phyloP scores from a whole-genome alignment of 2,797 vertebrate genomes.

The Acanthurus lineatus region DNA sequence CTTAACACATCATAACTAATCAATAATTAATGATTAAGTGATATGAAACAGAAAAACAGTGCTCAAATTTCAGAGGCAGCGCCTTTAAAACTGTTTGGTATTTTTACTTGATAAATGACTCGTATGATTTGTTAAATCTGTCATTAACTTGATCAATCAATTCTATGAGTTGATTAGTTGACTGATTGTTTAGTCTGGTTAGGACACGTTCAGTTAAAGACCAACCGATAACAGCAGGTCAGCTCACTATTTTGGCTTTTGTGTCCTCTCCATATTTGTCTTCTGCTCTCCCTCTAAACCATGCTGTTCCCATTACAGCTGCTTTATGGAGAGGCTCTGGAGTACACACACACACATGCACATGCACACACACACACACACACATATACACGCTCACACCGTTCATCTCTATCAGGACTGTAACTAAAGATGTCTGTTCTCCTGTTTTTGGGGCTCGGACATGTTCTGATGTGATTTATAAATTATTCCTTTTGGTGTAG shows the following conservation, averaged over 20 bases:
- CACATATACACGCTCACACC: slow-evolving; percentile 15
- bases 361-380: slow-evolving; percentile 9
- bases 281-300: slow-evolving; percentile 46
- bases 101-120: slow-evolving; percentile 3
- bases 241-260: slow-evolving; percentile 11
- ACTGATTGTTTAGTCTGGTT: slow-evolving; percentile 26
- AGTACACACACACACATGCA: slow-evolving; percentile 34
- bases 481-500: slow-evolving; percentile 30
- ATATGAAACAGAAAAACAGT: slow-evolving; percentile 9
- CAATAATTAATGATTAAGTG: background rate
- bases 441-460: background rate
- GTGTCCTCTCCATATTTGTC: slow-evolving; percentile 16
- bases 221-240: slow-evolving; percentile 36
- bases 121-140: background rate
- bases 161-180: background rate
- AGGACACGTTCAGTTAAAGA: slow-evolving; percentile 19
- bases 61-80: background rate
- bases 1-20: background rate
- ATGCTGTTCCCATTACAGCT: slow-evolving; percentile 72
- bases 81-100: slow-evolving; percentile 5
- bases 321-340: slow-evolving; percentile 42
- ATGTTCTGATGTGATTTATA: slow-evolving; percentile 48
- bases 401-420: slow-evolving; percentile 38
- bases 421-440: slow-evolving; percentile 52
- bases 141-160: slow-evolving; percentile 16